These are phyloP conservation scores for Bombus difficillimus DNA, from an alignment of 1,140 invertebrate genomes.

Conservation along the genomic window DNA sequence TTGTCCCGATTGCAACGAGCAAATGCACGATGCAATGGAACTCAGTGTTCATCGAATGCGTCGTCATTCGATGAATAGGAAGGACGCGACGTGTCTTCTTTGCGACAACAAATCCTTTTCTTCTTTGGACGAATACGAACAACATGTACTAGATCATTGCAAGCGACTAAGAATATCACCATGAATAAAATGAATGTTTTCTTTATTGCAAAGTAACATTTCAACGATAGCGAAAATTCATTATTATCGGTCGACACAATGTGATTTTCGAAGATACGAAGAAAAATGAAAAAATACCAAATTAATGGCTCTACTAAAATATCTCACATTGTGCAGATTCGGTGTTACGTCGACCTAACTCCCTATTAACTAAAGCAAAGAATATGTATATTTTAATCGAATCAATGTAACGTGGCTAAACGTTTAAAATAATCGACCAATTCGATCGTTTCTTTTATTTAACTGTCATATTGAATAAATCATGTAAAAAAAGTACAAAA, in stretches of 20 bases:
- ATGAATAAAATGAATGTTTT: neutral
- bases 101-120: constrained; percentile 41
- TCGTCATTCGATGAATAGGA: constrained; percentile 22
- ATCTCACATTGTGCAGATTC: neutral
- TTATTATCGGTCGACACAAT: neutral
- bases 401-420: no score
- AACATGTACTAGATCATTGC: constrained; percentile 30
- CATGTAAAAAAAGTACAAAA: constrained; percentile 2
- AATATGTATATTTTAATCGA: neutral
- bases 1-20: constrained; percentile 39
- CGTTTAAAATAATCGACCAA: neutral
- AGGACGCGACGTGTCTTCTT: constrained; percentile 39
- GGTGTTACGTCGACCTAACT: neutral
- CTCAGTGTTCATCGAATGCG: constrained; percentile 35
- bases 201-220: neutral
- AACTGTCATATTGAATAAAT: neutral
- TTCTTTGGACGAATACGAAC: constrained; percentile 35
- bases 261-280: no score
- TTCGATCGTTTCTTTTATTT: neutral
- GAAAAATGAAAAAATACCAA: neutral
- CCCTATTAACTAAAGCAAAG: neutral
- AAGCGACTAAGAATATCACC: constrained; percentile 42
- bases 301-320: neutral
- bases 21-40: neutral
- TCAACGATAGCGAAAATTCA: neutral